Evolutionary conservation across 2,797 vertebrate genomes (phyloP).

Genomic region (Octomys mimax): DNA sequence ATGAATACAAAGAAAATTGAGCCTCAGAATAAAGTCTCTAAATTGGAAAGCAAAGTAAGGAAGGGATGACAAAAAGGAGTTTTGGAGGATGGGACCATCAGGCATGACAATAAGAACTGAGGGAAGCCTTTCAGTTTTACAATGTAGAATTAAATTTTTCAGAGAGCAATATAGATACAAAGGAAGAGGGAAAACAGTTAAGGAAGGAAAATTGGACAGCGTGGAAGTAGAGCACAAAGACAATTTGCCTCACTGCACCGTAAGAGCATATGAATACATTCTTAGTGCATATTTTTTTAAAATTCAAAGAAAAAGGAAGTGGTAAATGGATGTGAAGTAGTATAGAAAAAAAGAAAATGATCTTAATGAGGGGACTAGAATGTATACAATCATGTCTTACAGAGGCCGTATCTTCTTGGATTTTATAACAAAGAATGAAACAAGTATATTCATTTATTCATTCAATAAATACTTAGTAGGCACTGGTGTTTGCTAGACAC

Average conservation of each 20-base stretch:
- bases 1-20: not conserved
- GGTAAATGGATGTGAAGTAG: not conserved
- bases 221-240: not conserved
- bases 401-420: not conserved
- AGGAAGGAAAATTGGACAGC: not conserved
- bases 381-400: not conserved
- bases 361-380: slow-evolving; percentile 8
- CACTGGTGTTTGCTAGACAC: slow-evolving; percentile 12
- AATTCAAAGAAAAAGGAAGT: slow-evolving; percentile 1
- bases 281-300: not conserved
- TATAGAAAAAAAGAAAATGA: not conserved
- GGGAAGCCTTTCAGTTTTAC: not conserved
- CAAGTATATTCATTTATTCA: not conserved
- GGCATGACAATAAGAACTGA: not conserved
- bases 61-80: not conserved
- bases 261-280: slow-evolving; percentile 7
- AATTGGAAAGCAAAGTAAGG: not conserved
- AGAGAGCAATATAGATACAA: slow-evolving; percentile 24
- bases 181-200: slow-evolving; percentile 36
- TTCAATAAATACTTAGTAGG: not conserved
- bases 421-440: slow-evolving; percentile 27
- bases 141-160: slow-evolving; percentile 35
- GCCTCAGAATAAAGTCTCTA: not conserved
- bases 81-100: not conserved
- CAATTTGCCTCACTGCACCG: not conserved